phyloP scores from a whole-genome alignment of 2,797 vertebrate genomes.

The Echeneis naucrates region DNA sequence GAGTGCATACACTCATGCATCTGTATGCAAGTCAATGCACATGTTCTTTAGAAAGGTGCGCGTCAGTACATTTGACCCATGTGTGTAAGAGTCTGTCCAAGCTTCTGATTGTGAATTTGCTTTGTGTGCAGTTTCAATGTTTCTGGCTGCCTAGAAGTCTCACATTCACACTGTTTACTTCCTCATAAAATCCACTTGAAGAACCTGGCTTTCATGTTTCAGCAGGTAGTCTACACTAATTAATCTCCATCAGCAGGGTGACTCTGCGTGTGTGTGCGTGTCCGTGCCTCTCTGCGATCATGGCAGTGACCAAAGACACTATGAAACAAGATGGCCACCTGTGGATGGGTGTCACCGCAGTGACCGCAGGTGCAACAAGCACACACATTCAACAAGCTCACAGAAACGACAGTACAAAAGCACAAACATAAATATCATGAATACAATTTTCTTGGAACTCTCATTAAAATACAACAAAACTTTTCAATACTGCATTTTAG shows the following conservation, averaged over 20 bases:
- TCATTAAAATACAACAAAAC: not conserved
- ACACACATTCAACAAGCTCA: conserved; percentile 4
- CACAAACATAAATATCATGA: not conserved
- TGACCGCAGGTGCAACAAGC: conserved; percentile 6
- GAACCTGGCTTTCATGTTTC: conserved; percentile 40
- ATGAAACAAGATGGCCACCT: conserved; percentile 47
- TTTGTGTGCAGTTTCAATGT: conserved; percentile 16
- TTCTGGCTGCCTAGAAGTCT: not conserved
- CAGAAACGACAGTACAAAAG: not conserved
- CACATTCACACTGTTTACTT: conserved; percentile 36
- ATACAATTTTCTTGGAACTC: not conserved
- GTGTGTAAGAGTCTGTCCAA: conserved; percentile 11
- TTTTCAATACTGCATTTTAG: conserved; percentile 3
- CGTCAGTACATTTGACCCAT: conserved; percentile 24
- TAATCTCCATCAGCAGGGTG: conserved; percentile 60
- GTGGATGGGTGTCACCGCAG: conserved; percentile 44
- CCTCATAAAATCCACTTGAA: conserved; percentile 50
- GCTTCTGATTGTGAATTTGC: not conserved
- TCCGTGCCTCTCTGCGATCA: conserved; percentile 13
- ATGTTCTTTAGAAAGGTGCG: not conserved
- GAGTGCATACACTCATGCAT: conserved; percentile 14
- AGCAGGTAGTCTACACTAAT: conserved; percentile 61
- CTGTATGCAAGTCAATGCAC: conserved; percentile 36
- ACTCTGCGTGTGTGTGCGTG: not conserved
- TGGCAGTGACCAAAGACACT: conserved; percentile 34